These are phyloP conservation scores for Pomacea canaliculata DNA, from an alignment of 2,888 invertebrate species.

Conservation along the genomic window DNA sequence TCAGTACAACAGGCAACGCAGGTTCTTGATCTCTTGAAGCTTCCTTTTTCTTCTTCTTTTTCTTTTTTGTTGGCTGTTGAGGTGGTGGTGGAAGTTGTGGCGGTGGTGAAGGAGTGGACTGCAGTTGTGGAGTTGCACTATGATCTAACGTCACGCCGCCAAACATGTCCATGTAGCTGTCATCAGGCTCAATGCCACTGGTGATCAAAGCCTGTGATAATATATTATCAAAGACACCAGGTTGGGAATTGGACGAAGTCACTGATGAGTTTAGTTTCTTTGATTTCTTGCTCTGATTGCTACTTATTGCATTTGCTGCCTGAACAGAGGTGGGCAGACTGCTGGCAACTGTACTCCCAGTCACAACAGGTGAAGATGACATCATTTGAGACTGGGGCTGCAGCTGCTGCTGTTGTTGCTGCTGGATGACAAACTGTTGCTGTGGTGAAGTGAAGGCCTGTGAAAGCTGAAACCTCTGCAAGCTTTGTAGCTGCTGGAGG, in stretches of 20 bases:
- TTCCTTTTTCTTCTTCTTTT: constrained; percentile 18
- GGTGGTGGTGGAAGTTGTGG: constrained; percentile 1
- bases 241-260: not conserved
- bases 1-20: constrained; percentile 7
- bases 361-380: not conserved
- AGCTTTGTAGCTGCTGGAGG: constrained; percentile 42
- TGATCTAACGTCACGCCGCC: constrained; percentile 9
- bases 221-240: constrained; percentile 15
- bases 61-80: not conserved
- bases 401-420: constrained; percentile 31
- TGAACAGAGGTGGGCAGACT: constrained; percentile 5
- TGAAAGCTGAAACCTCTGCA: constrained; percentile 35
- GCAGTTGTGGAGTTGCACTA: constrained; percentile 27
- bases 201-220: constrained; percentile 28
- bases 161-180: not conserved
- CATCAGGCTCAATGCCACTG: constrained; percentile 23
- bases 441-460: constrained; percentile 15
- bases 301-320: not conserved
- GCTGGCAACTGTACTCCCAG: constrained; percentile 18
- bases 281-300: constrained; percentile 2
- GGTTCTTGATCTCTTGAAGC: not conserved
- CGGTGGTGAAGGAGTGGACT: constrained; percentile 12
- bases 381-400: constrained; percentile 35
- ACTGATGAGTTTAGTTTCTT: not conserved
- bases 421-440: constrained; percentile 24